These are phyloP conservation scores for Fratercula arctica DNA, from an alignment of 2,797 vertebrate genomes.

Conservation along the genomic window DNA sequence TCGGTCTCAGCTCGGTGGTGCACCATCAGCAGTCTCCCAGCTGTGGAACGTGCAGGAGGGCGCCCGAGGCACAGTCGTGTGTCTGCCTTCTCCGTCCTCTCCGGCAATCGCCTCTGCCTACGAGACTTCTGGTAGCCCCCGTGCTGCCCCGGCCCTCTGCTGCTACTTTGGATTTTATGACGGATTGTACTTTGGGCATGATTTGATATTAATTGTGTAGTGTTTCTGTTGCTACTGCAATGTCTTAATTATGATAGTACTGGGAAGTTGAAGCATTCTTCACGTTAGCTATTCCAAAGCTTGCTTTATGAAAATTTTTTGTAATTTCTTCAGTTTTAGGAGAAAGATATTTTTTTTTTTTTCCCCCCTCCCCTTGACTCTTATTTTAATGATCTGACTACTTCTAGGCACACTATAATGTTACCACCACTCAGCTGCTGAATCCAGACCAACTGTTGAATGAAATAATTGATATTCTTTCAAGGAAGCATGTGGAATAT, in stretches of 20 bases:
- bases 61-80: rapidly evolving
- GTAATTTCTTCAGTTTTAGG: background rate
- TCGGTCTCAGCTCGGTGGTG: too few relatives aligned
- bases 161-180: background rate
- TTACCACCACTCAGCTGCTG: slow-evolving; percentile 88
- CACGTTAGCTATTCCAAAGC: background rate
- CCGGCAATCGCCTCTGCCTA: too few relatives aligned
- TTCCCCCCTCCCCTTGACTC: background rate
- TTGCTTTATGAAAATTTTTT: background rate
- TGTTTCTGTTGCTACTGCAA: background rate
- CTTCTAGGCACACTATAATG: slow-evolving; percentile 90
- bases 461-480: slow-evolving; percentile 86
- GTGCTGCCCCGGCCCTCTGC: background rate
- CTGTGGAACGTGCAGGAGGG: too few relatives aligned
- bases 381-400: background rate
- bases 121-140: background rate
- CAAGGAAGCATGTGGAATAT: slow-evolving; percentile 88
- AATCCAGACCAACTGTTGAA: slow-evolving; percentile 89
- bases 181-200: background rate
- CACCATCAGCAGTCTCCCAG: rapidly evolving
- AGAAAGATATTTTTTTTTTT: background rate
- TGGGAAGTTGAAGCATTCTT: background rate
- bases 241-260: too few relatives aligned
- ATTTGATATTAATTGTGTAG: background rate
- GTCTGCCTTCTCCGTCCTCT: background rate